Evolutionary conservation across 2,888 invertebrate genomes (phyloP).

Genomic region (Melipona bicolor): DNA sequence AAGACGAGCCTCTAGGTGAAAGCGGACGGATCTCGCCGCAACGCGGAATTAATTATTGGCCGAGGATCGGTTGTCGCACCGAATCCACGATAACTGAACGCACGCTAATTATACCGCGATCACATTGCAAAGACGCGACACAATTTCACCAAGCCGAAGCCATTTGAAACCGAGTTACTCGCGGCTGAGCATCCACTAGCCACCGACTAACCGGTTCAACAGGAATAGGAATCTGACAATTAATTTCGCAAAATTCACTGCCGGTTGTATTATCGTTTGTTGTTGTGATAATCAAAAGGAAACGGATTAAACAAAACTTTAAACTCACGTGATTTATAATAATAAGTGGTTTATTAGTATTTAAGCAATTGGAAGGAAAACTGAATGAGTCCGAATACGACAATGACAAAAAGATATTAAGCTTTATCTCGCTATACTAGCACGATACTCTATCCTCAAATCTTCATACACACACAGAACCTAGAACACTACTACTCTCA

Average conservation of each 20-base stretch:
- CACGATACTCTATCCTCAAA: no score
- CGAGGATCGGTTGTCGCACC: background rate
- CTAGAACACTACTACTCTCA: no score
- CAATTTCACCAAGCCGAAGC: background rate
- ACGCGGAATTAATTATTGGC: conserved; percentile 12
- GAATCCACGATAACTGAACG: background rate
- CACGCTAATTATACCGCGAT: conserved; percentile 12
- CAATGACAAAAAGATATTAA: no score
- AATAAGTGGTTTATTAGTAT: no score
- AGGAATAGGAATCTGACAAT: conserved; percentile 8
- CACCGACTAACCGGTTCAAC: background rate
- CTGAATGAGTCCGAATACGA: no score
- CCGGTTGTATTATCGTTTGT: background rate
- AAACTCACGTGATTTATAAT: no score
- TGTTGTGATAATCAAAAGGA: no score
- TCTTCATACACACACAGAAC: no score
- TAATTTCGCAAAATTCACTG: background rate
- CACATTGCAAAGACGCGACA: background rate
- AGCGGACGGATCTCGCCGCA: no score
- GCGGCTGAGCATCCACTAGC: background rate
- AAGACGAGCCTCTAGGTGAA: background rate
- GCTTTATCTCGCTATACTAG: no score
- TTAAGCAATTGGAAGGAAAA: no score
- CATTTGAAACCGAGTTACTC: background rate
- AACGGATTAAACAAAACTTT: no score